Evolutionary conservation across 1,140 invertebrate species (phyloP), one percentile per base, ranked within the genome.

Genomic region (Nasonia longicornis): DNA sequence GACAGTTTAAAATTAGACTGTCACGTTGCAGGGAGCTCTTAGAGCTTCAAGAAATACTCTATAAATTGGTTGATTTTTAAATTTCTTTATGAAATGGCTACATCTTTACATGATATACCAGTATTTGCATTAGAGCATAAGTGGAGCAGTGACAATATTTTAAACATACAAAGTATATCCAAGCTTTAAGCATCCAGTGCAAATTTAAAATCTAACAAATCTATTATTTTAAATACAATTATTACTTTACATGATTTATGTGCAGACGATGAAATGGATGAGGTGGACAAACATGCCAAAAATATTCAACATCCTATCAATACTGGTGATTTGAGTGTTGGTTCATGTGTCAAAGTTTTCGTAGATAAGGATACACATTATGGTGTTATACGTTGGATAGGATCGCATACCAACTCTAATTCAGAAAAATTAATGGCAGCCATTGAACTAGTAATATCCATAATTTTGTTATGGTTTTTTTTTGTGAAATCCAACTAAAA

Each of bases 321-420:
- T 82, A 58, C 87, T 79, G 85, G 85, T 83, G 93, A 94, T 83
- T 92, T 96, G 48, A 93, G 93, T n/a, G 90, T 96, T 22, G 95
- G 95, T 12, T 95, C 94, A 16, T 89, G 95, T 82, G 95, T 96
- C 1, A 95, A 96, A 90, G 94, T 96, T 14, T 89, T 86, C 88
- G 91, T 91, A 84, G 92, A 90, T 88, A 91, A 87, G 77, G 89
- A 91, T 79, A 89, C 92, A 79, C 87, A 93, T 45, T 95, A 95
- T 91, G 97, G 97, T 72, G 94, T 98, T 12, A 95, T 98, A 82
- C 93, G 95, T 87, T 98, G 97, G 97, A 95, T 98, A 87, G 96
- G 97, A 7, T 90, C 91, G 71, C 85, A 92, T 0, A 85, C 89
- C 12, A 90, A 89, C 73, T 82, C 85, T 73, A 88, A 86, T 22